A percentile compares a stretch with the other conserved stretches of the same genome.
Evolutionary conservation across 2,113 vertebrate species (phyloP).

Genomic region (Sinocyclocheilus anophthalmus): DNA sequence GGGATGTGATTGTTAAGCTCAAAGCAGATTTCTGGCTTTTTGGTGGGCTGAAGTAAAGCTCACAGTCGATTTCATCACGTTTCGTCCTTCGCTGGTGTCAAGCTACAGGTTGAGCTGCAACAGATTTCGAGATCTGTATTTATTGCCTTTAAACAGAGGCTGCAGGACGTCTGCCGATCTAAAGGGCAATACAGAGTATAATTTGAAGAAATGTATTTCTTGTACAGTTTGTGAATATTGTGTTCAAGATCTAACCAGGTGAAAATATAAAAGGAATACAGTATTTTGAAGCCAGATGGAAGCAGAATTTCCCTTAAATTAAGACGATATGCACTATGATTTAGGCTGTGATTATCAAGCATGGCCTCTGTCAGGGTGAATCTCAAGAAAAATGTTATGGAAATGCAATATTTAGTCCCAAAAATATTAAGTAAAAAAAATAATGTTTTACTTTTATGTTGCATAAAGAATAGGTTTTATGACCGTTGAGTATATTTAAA

Average conservation of each 20-base stretch:
- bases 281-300: conserved; percentile 29
- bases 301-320: conserved; percentile 32
- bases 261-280: not conserved
- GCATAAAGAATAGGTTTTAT: not conserved
- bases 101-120: not conserved
- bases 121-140: conserved; percentile 23
- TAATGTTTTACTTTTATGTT: not conserved
- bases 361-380: not conserved
- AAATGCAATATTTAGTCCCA: not conserved
- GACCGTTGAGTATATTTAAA: not conserved
- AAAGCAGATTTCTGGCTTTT: conserved; percentile 39
- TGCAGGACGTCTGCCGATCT: not conserved
- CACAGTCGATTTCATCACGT: not conserved
- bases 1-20: conserved; percentile 56
- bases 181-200: not conserved
- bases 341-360: conserved; percentile 16
- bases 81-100: not conserved
- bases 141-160: conserved; percentile 4
- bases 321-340: conserved; percentile 35
- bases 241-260: conserved; percentile 6
- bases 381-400: not conserved
- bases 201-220: not conserved
- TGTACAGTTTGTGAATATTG: conserved; percentile 38
- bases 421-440: not conserved
- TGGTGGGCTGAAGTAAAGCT: not conserved